Evolutionary conservation across 2,888 invertebrate genomes (phyloP).

Genomic region (Bellardia pandia): DNA sequence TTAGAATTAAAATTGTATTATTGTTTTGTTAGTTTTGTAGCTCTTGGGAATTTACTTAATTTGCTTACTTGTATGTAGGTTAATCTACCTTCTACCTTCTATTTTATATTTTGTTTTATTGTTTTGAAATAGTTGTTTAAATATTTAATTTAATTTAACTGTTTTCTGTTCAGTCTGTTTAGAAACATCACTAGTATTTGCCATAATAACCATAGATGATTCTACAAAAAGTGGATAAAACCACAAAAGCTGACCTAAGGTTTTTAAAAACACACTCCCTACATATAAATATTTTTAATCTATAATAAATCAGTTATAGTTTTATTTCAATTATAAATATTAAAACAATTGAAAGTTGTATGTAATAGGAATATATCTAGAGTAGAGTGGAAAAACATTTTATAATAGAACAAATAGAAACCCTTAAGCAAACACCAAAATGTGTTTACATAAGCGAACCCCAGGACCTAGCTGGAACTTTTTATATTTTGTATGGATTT

Average conservation of each 20-base stretch:
- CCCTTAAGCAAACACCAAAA: too few species aligned
- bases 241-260: not conserved
- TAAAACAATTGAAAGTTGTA: not conserved
- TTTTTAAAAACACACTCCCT: not conserved
- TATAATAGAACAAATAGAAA: too few species aligned
- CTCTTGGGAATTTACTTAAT: slow-evolving; percentile 5
- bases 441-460: too few species aligned
- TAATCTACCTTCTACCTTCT: slow-evolving; percentile 5
- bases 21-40: not conserved
- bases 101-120: not conserved
- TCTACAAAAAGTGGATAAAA: not conserved
- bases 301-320: not conserved
- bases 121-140: not conserved
- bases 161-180: not conserved
- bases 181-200: not conserved
- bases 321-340: not conserved
- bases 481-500: too few species aligned
- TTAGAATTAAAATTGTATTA: not conserved
- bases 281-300: not conserved
- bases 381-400: too few species aligned
- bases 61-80: slow-evolving; percentile 9
- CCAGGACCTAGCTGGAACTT: too few species aligned
- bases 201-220: not conserved
- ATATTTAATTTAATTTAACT: slow-evolving; percentile 8
- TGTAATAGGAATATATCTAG: too few species aligned